Conservation (phyloP, 1,140 invertebrate genomes). For the Drosophila ambigua region DNA sequence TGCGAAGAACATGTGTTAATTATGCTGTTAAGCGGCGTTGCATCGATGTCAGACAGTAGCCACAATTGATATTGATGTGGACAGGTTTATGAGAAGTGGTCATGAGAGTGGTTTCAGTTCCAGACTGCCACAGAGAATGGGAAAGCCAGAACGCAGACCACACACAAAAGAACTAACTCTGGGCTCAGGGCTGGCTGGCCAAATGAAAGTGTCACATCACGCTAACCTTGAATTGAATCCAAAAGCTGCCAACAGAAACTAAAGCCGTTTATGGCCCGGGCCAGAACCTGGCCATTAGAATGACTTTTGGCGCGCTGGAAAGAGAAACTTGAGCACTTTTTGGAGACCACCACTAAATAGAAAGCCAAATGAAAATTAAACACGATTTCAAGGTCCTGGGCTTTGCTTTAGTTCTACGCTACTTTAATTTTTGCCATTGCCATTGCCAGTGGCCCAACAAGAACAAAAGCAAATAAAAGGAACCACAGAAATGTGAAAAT, state of each 20-base stretch:
- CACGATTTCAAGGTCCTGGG: constrained; percentile 73
- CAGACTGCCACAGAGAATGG: neutral
- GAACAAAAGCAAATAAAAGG: neutral
- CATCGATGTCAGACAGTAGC: constrained; percentile 64
- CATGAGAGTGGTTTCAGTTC: constrained; percentile 9
- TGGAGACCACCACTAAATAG: constrained; percentile 51
- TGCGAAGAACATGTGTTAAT: constrained; percentile 79
- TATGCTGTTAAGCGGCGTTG: constrained; percentile 73
- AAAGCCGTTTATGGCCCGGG: constrained; percentile 45
- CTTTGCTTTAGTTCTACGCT: constrained; percentile 76
- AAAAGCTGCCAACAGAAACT: constrained; percentile 9
- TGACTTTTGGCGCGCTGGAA: constrained; percentile 64
- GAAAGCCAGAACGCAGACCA: constrained; percentile 13
- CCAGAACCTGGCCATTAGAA: constrained; percentile 49
- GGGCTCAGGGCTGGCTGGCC: constrained; percentile 3
- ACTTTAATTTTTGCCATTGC: constrained; percentile 64
- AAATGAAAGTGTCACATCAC: constrained; percentile 55
- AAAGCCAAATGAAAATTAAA: constrained; percentile 72
- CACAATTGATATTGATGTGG: constrained; percentile 53
- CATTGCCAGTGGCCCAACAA: constrained; percentile 10
- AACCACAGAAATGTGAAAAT: constrained; percentile 58
- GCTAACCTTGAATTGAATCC: constrained; percentile 53
- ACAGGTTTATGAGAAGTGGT: constrained; percentile 41
- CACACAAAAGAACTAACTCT: neutral
- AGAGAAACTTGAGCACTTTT: constrained; percentile 68